A percentile compares a stretch with the other conserved stretches of the same genome.
Conservation (phyloP, 2,113 vertebrate species). For the Asarcornis scutulata region DNA sequence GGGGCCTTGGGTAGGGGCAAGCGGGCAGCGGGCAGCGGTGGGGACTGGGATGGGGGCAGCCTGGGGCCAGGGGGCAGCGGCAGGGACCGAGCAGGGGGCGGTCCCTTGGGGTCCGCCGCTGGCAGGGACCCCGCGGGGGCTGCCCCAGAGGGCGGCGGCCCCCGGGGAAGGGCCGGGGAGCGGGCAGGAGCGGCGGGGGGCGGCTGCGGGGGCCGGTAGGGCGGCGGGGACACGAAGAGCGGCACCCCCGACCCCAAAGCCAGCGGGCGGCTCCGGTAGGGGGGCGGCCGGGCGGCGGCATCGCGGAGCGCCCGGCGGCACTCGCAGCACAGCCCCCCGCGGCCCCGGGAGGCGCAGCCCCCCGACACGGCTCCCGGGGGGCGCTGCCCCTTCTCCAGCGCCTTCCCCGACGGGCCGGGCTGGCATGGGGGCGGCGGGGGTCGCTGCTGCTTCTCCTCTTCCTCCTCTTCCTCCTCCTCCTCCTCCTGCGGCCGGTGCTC, state of each 20-base stretch:
- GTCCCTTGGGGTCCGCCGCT: not conserved
- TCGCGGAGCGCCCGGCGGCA: not conserved
- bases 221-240: not conserved
- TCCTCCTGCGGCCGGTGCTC: not conserved
- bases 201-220: not conserved
- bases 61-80: not conserved
- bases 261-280: not conserved
- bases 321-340: not conserved
- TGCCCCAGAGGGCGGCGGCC: not conserved
- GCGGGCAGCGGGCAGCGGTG: not conserved
- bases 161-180: not conserved
- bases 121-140: not conserved
- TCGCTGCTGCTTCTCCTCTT: not conserved
- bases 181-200: not conserved
- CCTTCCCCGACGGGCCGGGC: not conserved
- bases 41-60: not conserved
- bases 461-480: not conserved
- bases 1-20: not conserved
- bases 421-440: not conserved
- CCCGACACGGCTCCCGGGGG: not conserved
- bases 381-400: not conserved
- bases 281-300: not conserved
- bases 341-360: not conserved
- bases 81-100: not conserved
- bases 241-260: too few species aligned